phyloP scores from a whole-genome alignment of 2,888 invertebrate species.

The Rotaria sp. region DNA sequence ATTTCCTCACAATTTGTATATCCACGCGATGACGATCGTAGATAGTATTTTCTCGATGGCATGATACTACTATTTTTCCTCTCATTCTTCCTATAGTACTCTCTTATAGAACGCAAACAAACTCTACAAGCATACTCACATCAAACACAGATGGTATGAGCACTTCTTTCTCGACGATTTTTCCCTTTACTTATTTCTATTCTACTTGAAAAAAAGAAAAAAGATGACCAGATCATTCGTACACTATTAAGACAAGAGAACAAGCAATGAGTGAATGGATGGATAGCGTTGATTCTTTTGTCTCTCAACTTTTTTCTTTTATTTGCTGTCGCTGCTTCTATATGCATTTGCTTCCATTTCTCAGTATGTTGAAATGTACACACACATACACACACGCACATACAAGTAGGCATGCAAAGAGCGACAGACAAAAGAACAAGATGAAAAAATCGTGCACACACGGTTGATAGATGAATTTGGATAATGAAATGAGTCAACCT shows the following conservation, averaged over 20 bases:
- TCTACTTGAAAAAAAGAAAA: not conserved
- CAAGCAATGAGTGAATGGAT: constrained; percentile 12
- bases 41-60: not conserved
- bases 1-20: not conserved
- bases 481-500: not conserved
- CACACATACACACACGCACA: not conserved
- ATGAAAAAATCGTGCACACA: not conserved
- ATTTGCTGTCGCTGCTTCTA: not conserved
- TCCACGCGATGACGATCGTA: not conserved
- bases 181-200: not conserved
- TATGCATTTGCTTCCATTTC: not conserved
- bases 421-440: not conserved
- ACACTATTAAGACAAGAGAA: not conserved
- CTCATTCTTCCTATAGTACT: not conserved
- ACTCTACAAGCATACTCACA: not conserved
- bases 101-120: not conserved
- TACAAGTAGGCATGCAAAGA: not conserved
- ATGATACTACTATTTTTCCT: not conserved
- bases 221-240: not conserved
- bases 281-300: not conserved
- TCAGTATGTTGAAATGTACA: not conserved
- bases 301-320: not conserved
- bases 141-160: not conserved
- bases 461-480: not conserved
- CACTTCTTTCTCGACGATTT: not conserved